These are phyloP conservation scores for Chrosomus eos DNA, from an alignment of 2,797 vertebrate genomes.

Conservation along the genomic window DNA sequence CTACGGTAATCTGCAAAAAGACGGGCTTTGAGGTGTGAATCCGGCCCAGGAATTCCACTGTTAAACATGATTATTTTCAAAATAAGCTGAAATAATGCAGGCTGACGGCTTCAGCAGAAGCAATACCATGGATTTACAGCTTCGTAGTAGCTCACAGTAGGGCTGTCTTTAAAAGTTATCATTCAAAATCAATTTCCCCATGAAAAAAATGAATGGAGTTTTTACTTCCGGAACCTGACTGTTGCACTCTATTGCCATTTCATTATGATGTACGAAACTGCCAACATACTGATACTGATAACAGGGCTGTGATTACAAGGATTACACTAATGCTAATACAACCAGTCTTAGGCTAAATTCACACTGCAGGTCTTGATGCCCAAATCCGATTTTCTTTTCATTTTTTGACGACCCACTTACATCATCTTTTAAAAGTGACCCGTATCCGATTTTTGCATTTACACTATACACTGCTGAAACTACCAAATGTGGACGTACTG, in stretches of 20 bases:
- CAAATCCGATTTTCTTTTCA: too few relatives aligned
- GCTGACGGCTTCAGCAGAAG: not conserved
- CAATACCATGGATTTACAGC: not conserved
- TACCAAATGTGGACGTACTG: too few relatives aligned
- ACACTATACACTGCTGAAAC: too few relatives aligned
- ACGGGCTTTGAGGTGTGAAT: too few relatives aligned
- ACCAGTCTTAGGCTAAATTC: too few relatives aligned
- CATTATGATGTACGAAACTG: not conserved
- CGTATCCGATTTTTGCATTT: too few relatives aligned
- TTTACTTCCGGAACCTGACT: too few relatives aligned
- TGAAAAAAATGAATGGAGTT: too few relatives aligned
- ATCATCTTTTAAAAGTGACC: too few relatives aligned
- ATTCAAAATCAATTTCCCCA: not conserved
- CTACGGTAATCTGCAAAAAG: too few relatives aligned
- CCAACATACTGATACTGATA: not conserved
- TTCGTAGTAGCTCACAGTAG: not conserved
- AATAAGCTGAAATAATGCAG: not conserved
- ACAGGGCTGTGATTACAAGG: not conserved
- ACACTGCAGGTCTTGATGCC: too few relatives aligned
- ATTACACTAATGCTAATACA: not conserved
- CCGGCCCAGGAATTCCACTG: not conserved
- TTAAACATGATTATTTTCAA: not conserved
- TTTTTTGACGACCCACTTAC: too few relatives aligned
- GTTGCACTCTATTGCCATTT: not conserved
- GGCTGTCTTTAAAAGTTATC: not conserved